Evolutionary conservation across 2,888 invertebrate species (phyloP).

Genomic region (Melinopterus prodromus): DNA sequence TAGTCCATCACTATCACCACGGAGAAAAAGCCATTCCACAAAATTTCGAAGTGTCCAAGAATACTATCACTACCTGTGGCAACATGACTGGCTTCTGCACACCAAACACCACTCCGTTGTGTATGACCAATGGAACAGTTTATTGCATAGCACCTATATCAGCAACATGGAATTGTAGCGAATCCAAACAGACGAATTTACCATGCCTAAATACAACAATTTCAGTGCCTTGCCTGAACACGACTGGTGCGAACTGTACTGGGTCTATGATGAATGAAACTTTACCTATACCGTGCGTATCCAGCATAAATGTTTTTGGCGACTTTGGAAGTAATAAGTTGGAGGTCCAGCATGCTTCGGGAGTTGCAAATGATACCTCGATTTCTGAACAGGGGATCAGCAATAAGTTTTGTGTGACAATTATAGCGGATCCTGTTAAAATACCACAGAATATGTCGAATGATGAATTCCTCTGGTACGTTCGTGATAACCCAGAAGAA

Average conservation of each 20-base stretch:
- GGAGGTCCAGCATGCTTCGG: conserved; percentile 22
- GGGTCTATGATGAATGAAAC: conserved; percentile 46
- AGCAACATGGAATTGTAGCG: conserved; percentile 53
- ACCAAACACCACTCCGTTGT: conserved; percentile 54
- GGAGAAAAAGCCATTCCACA: conserved; percentile 50
- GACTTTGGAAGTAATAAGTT: conserved; percentile 35
- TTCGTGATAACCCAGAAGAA: conserved; percentile 28
- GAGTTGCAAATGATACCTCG: conserved; percentile 7
- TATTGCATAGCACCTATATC: conserved; percentile 56
- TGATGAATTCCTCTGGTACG: conserved; percentile 28
- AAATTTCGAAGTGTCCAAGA: conserved; percentile 52
- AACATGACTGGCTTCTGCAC: conserved; percentile 55
- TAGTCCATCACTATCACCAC: conserved; percentile 57
- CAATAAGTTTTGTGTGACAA: conserved; percentile 44
- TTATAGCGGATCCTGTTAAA: conserved; percentile 42
- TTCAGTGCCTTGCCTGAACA: conserved; percentile 52
- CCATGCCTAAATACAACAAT: conserved; percentile 53
- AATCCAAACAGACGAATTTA: conserved; percentile 43
- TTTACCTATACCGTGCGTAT: conserved; percentile 42
- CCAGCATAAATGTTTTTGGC: conserved; percentile 42
- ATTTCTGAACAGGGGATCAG: conserved; percentile 29
- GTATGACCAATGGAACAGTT: conserved; percentile 56
- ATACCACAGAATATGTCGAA: conserved; percentile 32
- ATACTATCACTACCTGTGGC: conserved; percentile 54
- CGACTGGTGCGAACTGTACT: conserved; percentile 50